Evolutionary conservation across 1,140 invertebrate species (phyloP), one percentile per base, ranked within the genome.

Genomic region (Hycleus phaleratus): DNA sequence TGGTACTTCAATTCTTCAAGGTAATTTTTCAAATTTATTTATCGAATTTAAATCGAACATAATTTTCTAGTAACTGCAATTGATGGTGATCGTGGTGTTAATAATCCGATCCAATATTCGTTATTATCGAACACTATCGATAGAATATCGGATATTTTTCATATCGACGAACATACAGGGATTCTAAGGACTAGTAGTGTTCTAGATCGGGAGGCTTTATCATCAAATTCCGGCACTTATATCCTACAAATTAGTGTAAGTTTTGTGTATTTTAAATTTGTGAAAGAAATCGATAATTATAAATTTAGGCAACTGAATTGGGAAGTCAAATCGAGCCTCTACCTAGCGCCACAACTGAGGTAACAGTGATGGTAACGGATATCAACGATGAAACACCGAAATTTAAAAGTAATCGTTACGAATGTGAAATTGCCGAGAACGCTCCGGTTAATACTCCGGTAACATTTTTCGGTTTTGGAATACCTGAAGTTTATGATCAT

Each of bases 321-420:
- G 72, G 82, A 61, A 68, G 75, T 57, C 68, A 71, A 70, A 66
- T 86, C 64, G 72, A 76, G 54, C 88, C 88, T 4, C 69, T 82
- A 18, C 90, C 90, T 0, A 86, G 82, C 49, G 85, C 87, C 1
- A 86, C 82, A 5, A 96, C 93, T 0, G 90, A 96, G 76, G 87
- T 96, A 0, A 96, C 93, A 1, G 83, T 98, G 38, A 92, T 95
- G 54, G 78, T 98, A 6, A 87, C 85, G n/a, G 95, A 98, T 77
- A 85, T 96, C 1, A 97, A 97, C 72, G 95, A 97, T 77, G 93
- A 97, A 77, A 86, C 82, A 2, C 94, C 95, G 5, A 84, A 77
- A 40, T 98, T 97, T 71, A 79, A 85, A 40, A 90, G 85, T 66
- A 64, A 76, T 0, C 73, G 78, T 53, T 97, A 97, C 75, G 78